Conservation (phyloP, 2,888 invertebrate species). For the Metacarcinus magister region DNA sequence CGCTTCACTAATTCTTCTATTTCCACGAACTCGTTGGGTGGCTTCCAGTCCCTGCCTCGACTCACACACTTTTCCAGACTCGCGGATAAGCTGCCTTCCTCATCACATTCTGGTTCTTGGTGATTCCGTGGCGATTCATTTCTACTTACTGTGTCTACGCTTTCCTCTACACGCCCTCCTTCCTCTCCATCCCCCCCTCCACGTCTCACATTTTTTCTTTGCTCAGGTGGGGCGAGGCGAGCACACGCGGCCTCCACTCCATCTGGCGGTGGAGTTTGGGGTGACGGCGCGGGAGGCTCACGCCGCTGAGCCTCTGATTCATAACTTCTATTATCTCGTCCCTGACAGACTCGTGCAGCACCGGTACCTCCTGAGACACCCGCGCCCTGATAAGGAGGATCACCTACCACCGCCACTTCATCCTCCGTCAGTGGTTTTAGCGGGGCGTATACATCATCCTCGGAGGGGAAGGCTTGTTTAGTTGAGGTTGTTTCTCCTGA, state of each 20-base stretch:
- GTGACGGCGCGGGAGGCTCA: not conserved
- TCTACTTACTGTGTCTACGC: not conserved
- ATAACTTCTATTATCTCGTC: constrained; percentile 67
- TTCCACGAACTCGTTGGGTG: not conserved
- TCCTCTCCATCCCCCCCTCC: not conserved
- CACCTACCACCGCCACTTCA: constrained; percentile 53
- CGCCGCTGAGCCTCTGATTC: constrained; percentile 63
- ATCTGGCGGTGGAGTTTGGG: not conserved
- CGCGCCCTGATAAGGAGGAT: constrained; percentile 69
- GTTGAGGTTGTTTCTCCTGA: not conserved
- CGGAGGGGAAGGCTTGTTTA: constrained; percentile 37
- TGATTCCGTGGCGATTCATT: not conserved
- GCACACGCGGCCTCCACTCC: not conserved
- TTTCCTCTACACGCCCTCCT: not conserved
- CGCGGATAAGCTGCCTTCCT: not conserved
- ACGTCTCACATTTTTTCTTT: not conserved
- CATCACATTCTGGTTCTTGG: not conserved
- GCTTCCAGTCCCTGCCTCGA: not conserved
- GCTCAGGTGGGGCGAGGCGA: not conserved
- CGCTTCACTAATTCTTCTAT: not conserved
- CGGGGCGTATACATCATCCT: constrained; percentile 53
- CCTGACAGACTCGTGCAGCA: constrained; percentile 49
- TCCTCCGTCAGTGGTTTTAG: constrained; percentile 54
- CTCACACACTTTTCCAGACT: not conserved
- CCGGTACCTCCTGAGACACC: not conserved